phyloP scores from a whole-genome alignment of 2,888 invertebrate genomes.

The Himalopsyche tibetana region DNA sequence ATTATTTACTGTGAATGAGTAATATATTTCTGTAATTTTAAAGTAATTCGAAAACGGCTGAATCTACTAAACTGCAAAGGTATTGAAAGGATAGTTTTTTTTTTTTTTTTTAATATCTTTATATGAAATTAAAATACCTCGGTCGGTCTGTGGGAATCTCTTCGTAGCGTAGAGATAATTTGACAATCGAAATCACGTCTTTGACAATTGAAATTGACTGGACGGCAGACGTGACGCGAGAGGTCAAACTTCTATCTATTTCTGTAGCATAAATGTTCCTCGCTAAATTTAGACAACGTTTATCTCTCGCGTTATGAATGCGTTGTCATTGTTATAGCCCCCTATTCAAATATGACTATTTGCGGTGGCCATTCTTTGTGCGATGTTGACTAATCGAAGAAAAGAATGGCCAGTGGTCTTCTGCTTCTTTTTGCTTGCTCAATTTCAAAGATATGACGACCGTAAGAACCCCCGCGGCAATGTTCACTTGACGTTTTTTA shows the following conservation, averaged over 20 bases:
- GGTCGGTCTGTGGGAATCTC: too few species aligned
- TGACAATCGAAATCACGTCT: constrained; percentile 6
- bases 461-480: too few species aligned
- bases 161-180: not conserved
- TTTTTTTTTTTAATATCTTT: too few species aligned
- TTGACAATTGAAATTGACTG: constrained; percentile 1
- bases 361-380: not conserved
- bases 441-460: too few species aligned
- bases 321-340: not conserved
- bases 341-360: not conserved
- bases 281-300: constrained; percentile 18
- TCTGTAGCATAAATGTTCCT: not conserved
- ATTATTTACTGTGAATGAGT: too few species aligned
- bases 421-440: not conserved
- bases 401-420: not conserved
- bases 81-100: too few species aligned
- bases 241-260: constrained; percentile 23
- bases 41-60: too few species aligned
- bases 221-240: not conserved
- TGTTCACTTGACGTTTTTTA: too few species aligned
- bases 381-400: not conserved
- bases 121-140: too few species aligned
- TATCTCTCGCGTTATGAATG: not conserved
- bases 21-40: too few species aligned
- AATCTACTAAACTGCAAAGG: too few species aligned